Percentiles rank a stretch among this genome's conserved stretches.
phyloP scores from a whole-genome alignment of 2,888 invertebrate genomes.

The Archips xylosteana region DNA sequence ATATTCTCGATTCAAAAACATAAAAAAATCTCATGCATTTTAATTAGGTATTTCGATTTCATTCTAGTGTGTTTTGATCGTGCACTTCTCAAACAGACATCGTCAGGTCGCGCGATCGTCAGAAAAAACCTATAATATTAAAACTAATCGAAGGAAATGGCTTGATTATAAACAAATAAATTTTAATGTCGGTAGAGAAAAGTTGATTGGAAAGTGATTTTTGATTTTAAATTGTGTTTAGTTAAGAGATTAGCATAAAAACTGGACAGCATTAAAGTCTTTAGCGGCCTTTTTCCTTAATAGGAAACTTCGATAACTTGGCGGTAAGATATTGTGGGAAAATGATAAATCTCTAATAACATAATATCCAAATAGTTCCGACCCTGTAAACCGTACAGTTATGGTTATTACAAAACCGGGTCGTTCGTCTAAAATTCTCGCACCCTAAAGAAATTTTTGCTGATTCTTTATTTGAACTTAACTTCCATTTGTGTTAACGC shows the following conservation, averaged over 20 bases:
- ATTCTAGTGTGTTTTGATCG: too few relatives aligned
- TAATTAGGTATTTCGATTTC: too few relatives aligned
- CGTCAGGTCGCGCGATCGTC: neutral
- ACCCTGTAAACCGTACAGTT: neutral
- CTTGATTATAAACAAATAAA: constrained; percentile 1
- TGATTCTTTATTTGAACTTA: too few relatives aligned
- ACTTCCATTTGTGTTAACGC: too few relatives aligned
- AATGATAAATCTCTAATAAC: neutral
- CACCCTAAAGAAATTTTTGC: too few relatives aligned
- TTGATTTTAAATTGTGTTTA: constrained; percentile 18
- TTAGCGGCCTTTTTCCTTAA: neutral
- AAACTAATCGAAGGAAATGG: neutral
- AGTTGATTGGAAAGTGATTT: constrained; percentile 16
- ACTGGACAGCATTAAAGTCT: constrained; percentile 5
- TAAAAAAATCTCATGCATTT: too few relatives aligned
- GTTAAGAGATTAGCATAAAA: constrained; percentile 6
- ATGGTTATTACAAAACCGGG: neutral
- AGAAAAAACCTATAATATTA: neutral
- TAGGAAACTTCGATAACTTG: neutral
- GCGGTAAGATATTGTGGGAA: constrained; percentile 2
- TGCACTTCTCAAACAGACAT: neutral
- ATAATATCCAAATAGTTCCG: neutral
- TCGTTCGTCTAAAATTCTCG: too few relatives aligned
- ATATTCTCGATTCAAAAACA: too few relatives aligned
- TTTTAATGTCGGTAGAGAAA: neutral